Percentiles rank a stretch among this genome's conserved stretches.
phyloP scores from a whole-genome alignment of 2,888 invertebrate genomes.

The Poecilus cupreus region DNA sequence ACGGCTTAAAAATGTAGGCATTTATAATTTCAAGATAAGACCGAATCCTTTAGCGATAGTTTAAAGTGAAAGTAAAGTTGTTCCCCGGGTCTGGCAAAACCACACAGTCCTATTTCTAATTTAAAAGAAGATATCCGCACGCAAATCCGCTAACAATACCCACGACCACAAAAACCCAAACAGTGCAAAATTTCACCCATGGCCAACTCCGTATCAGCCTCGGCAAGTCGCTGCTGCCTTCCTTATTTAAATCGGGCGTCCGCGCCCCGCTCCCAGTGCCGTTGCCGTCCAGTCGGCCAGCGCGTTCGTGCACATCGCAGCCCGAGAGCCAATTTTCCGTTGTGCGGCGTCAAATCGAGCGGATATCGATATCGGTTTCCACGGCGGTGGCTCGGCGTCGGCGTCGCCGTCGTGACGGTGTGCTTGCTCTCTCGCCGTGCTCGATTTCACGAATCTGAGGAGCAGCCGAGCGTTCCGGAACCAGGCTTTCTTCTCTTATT shows the following conservation, averaged over 20 bases:
- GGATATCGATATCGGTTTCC: conserved; percentile 69
- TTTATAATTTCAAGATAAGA: no score
- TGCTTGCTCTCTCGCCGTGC: conserved; percentile 65
- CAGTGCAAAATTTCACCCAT: not conserved
- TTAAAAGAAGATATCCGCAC: no score
- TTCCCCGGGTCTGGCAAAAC: no score
- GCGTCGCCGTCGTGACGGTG: conserved; percentile 63
- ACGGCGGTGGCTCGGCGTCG: conserved; percentile 25
- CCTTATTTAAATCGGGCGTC: not conserved
- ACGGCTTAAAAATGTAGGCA: no score
- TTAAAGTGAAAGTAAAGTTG: no score
- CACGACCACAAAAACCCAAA: not conserved
- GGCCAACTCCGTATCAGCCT: not conserved
- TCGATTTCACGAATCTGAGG: conserved; percentile 71
- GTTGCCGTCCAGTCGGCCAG: not conserved
- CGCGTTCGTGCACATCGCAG: not conserved
- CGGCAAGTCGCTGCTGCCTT: not conserved
- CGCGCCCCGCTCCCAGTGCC: no score
- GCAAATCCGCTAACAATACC: no score
- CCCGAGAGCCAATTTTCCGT: conserved; percentile 58
- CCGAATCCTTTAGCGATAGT: no score
- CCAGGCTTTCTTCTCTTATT: conserved; percentile 73
- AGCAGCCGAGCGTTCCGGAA: conserved; percentile 74
- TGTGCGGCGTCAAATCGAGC: conserved; percentile 71
- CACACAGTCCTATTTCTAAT: no score